Evolutionary conservation across 2,888 invertebrate species (phyloP).

Genomic region (Ephialtes manifestator): DNA sequence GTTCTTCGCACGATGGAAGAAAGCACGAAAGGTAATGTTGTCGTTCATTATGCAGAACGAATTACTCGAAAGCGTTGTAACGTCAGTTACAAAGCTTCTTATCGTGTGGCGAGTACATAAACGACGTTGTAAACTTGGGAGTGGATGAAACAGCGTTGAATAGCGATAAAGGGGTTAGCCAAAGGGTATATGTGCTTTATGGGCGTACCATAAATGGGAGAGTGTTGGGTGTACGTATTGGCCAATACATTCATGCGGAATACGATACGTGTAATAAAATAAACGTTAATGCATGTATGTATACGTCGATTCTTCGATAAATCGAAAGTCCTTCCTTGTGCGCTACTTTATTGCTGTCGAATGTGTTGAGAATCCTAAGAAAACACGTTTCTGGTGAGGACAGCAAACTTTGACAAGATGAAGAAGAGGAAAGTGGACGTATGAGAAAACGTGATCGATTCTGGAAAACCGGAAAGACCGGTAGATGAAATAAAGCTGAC

Average conservation of each 20-base stretch:
- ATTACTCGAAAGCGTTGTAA: slow-evolving; percentile 42
- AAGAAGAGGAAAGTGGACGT: slow-evolving; percentile 12
- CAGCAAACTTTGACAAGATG: not conserved
- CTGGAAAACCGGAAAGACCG: slow-evolving; percentile 46
- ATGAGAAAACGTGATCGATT: not conserved
- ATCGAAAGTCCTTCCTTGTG: slow-evolving; percentile 23
- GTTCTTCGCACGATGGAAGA: not conserved
- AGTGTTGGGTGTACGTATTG: slow-evolving; percentile 17
- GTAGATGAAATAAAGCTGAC: slow-evolving; percentile 33
- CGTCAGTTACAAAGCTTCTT: slow-evolving; percentile 62
- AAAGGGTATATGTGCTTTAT: slow-evolving; percentile 8
- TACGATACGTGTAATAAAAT: slow-evolving; percentile 51
- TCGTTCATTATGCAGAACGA: slow-evolving; percentile 45
- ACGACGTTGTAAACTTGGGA: slow-evolving; percentile 62
- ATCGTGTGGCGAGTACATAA: slow-evolving; percentile 56
- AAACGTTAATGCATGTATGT: slow-evolving; percentile 10
- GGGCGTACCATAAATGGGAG: slow-evolving; percentile 5
- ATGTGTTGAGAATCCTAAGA: slow-evolving; percentile 29
- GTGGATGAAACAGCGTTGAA: slow-evolving; percentile 58
- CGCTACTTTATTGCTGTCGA: slow-evolving; percentile 1
- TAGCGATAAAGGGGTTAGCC: slow-evolving; percentile 53
- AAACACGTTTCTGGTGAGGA: slow-evolving; percentile 34
- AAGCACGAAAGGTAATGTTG: slow-evolving; percentile 2
- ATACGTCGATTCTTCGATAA: slow-evolving; percentile 29
- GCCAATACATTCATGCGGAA: slow-evolving; percentile 30